Evolutionary conservation across 2,113 vertebrate genomes (phyloP), one percentile per base, ranked within the genome.

Genomic region (Terrapene triunguis): DNA sequence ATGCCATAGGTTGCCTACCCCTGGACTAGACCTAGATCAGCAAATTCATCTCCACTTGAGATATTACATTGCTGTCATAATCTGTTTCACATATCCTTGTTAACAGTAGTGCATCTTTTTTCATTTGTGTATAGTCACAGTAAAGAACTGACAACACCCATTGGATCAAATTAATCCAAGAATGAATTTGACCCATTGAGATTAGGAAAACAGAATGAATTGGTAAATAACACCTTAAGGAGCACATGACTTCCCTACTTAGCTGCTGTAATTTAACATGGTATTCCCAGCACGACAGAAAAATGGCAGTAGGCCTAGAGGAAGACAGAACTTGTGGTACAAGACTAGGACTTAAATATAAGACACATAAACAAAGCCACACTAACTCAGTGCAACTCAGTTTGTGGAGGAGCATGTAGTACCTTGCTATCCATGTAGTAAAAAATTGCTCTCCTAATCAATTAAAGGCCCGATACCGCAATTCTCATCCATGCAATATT

Each of bases 321-420:
- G 53, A 74, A 38, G n/a, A 83, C 95, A 93, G 96, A 53, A 0
- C 93, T 97, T 97, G 97, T 84, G 97, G 95, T 93, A 96, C 88
- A 6, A 92, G 93, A 93, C 88, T 87, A 94, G 94, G 95, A 96
- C 88, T 32, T 94, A 89, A 96, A 96, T 95, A 93, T 91, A 96
- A 97, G 93, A 78, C 97, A 91, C 94, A 93, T 96, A 97, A 98
- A 98, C 95, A 97, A 89, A 89, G 94, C 93, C 76, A 50, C 78
- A 4, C 48, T 44, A 69, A 83, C 84, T 55, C 51, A 48, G 59
- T 5, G 59, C 84, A 47, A 22, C 3, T 54, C 81, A 57, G 62
- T 87, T 87, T 81, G 54, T 85, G 69, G 82, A 21, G 5, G 80
- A 50, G 22, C 65, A 22, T 50, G 69, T 44, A 91, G 42, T 13